Evolutionary conservation across 2,113 vertebrate species (phyloP).

Genomic region (Melanerpes formicivorus): DNA sequence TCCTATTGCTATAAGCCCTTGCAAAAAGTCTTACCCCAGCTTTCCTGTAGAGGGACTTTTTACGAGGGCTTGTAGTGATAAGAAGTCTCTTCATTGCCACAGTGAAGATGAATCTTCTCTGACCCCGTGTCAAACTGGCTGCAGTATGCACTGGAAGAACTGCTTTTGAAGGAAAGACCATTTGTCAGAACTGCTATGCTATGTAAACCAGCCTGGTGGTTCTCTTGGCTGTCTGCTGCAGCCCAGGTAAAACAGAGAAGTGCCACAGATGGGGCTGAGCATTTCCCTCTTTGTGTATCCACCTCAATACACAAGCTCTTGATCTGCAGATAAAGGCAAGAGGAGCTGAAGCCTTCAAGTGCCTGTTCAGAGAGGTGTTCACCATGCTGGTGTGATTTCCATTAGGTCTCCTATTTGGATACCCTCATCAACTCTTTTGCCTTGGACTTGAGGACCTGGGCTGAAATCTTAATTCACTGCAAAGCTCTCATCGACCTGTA

Average conservation of each 20-base stretch:
- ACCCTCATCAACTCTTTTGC: background rate
- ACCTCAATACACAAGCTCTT: background rate
- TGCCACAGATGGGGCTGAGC: background rate
- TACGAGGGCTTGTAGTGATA: no score
- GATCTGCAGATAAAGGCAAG: background rate
- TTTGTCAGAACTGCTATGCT: background rate
- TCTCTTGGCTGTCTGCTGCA: background rate
- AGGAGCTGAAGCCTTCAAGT: background rate
- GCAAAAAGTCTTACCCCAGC: no score
- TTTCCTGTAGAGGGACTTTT: no score
- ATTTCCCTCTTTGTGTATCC: background rate
- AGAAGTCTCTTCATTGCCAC: background rate
- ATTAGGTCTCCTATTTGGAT: background rate
- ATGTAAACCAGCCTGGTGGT: background rate
- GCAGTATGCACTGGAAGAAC: background rate
- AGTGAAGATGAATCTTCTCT: background rate
- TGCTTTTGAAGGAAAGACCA: background rate
- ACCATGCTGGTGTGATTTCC: background rate
- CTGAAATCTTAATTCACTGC: slow-evolving; percentile 21
- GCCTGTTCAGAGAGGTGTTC: background rate
- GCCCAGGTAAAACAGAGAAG: background rate
- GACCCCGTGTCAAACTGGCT: background rate
- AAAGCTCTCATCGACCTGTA: background rate
- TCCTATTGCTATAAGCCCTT: no score
- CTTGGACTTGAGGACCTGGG: background rate